Base-by-base conservation (phyloP, 2,113 vertebrate genomes). In the Grammomys dolichurus region DNA sequence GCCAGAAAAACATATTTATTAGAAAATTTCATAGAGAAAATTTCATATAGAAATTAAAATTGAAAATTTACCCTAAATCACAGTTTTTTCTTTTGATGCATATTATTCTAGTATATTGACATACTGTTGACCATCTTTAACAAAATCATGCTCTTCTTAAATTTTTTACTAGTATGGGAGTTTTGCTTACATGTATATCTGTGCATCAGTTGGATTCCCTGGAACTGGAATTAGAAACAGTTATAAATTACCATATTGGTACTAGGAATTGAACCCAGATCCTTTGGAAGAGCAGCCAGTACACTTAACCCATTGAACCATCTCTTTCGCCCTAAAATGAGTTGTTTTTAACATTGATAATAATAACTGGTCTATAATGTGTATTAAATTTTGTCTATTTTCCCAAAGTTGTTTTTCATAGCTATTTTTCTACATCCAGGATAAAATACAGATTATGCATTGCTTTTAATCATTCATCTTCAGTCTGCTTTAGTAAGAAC, bases 11-110 rank as follows among this genome's bases (percentile, higher is more conserved):
- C 4, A 67, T 87, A 5, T 22, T 81, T 16, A 56, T 91, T 91
- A 26, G 87, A 78, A 88, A 69, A 58, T 78, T 92, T 89, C 5
- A 56, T 95, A 67, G 1, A 93, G 87, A 78, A 88, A 69, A 58
- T 78, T 92, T 89, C 7, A 56, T 95, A 67, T 1, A 93, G 87
- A 78, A 92, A 80, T 92, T 84, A 90, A 84, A 87, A 75, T 82
- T 43, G 19, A 92, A 78, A 82, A 76, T 94, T 6, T 69, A 67
- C 8, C 58, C 24, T 63, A 17, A 84, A 43, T 90, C 46, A 72
- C 76, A 88, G 7, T 26, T 13, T 16, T 7, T 60, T 16, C 36
- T 60, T 40, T 82, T 12, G 26, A 48, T 43, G 20, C 7, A 54
- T 90, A 87, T 85, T 69, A 86, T 95, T 73, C 31, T 1, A 43